Percentiles rank a stretch among this genome's conserved stretches.
Evolutionary conservation across 2,113 vertebrate genomes (phyloP).

Genomic region (Takifugu bimaculatus): DNA sequence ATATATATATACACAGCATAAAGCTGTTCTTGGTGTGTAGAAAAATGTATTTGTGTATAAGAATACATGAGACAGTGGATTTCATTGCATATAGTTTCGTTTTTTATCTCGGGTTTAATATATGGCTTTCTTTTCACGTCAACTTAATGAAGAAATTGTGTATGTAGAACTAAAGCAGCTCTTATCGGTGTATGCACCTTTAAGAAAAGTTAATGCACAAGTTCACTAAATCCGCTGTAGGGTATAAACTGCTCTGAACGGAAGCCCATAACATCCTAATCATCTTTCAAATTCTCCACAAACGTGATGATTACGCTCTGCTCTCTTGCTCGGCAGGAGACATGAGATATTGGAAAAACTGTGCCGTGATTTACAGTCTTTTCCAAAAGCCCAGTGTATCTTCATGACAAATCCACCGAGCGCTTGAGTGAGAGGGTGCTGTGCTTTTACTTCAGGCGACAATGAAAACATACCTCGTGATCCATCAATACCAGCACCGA

Average conservation of each 20-base stretch:
- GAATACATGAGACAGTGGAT: no score
- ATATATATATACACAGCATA: no score
- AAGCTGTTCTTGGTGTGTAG: no score
- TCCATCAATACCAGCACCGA: slow-evolving; percentile 50
- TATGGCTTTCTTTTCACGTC: no score
- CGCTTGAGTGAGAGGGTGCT: slow-evolving; percentile 40
- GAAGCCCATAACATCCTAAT: slow-evolving; percentile 33
- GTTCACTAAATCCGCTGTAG: slow-evolving; percentile 4
- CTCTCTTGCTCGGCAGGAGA: slow-evolving; percentile 35
- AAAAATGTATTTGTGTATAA: no score
- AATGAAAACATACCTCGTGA: slow-evolving; percentile 39
- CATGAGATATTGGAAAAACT: slow-evolving; percentile 55
- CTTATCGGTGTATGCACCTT: no score
- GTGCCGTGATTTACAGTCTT: slow-evolving; percentile 55
- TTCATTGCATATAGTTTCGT: no score
- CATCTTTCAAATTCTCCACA: slow-evolving; percentile 21
- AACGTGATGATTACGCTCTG: slow-evolving; percentile 22
- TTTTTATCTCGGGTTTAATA: no score
- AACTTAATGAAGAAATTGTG: no score
- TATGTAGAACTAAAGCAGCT: no score
- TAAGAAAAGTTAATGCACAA: no score
- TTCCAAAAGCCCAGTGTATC: slow-evolving; percentile 43
- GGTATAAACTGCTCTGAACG: not conserved
- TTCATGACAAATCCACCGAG: slow-evolving; percentile 57
- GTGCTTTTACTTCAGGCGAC: slow-evolving; percentile 48